Evolutionary conservation across 1,140 invertebrate genomes (phyloP).

Genomic region (Leptinotarsa lineolata): DNA sequence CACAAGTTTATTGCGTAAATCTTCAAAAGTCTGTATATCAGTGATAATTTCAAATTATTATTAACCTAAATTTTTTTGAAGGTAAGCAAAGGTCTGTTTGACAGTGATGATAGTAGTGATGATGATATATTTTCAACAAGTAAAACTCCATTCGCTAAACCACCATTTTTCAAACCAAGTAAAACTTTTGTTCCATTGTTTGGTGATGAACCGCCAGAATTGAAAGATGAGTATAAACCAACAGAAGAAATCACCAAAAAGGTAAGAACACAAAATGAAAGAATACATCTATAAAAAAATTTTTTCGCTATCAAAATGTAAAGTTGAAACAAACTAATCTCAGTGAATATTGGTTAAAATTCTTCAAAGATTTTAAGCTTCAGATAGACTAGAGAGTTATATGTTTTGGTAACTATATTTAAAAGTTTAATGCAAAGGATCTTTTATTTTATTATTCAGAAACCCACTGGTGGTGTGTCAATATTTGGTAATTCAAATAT

Average conservation of each 20-base stretch:
- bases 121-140: slow-evolving; percentile 45
- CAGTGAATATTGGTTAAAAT: too few species aligned
- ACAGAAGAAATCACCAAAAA: slow-evolving; percentile 31
- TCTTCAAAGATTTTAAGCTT: too few species aligned
- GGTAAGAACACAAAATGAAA: slow-evolving; percentile 28
- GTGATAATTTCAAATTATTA: too few species aligned
- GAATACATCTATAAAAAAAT: too few species aligned
- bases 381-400: too few species aligned
- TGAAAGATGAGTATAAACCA: slow-evolving; percentile 34
- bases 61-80: background rate
- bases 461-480: slow-evolving; percentile 62
- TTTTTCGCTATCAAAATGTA: too few species aligned
- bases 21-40: slow-evolving; percentile 11
- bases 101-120: slow-evolving; percentile 42
- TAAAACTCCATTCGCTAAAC: slow-evolving; percentile 40
- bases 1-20: background rate
- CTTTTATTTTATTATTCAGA: slow-evolving; percentile 55
- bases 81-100: slow-evolving; percentile 32
- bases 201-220: slow-evolving; percentile 42
- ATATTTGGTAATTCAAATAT: slow-evolving; percentile 57
- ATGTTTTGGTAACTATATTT: too few species aligned
- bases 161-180: slow-evolving; percentile 54
- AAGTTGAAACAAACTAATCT: too few species aligned
- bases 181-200: slow-evolving; percentile 38
- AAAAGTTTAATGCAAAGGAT: too few species aligned